These are phyloP conservation scores for Harpalus rubripes DNA, from an alignment of 2,888 invertebrate genomes.

Conservation along the genomic window DNA sequence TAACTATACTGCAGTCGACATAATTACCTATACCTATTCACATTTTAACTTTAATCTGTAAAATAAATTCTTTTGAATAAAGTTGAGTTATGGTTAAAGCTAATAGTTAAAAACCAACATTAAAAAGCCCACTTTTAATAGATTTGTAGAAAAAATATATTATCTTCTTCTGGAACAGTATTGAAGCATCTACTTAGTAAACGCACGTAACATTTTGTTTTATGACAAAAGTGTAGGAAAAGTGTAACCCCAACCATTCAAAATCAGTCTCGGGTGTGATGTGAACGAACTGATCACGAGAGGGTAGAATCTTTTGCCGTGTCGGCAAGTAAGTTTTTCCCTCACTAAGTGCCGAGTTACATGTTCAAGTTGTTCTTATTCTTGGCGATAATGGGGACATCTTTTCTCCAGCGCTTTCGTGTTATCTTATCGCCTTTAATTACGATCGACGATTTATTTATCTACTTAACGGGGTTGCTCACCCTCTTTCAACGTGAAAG, in stretches of 20 bases:
- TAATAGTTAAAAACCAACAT: no score
- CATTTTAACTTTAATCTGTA: no score
- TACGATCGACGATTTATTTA: constrained; percentile 54
- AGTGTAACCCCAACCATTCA: not conserved
- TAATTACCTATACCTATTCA: no score
- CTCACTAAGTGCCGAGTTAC: not conserved
- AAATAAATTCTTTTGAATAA: no score
- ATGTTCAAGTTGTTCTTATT: not conserved
- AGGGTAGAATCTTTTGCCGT: not conserved
- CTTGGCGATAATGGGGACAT: constrained; percentile 39
- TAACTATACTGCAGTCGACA: no score
- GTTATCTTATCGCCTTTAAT: constrained; percentile 53
- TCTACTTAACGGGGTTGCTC: constrained; percentile 21
- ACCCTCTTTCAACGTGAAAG: not conserved
- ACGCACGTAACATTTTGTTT: not conserved
- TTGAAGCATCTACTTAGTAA: not conserved
- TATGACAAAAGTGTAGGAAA: not conserved
- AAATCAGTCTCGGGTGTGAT: not conserved
- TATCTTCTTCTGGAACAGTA: not conserved
- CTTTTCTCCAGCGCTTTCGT: constrained; percentile 4
- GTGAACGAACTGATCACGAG: constrained; percentile 13
- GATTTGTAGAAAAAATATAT: no score
- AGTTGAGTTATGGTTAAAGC: no score
- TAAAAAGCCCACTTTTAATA: no score
- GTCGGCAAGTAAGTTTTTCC: constrained; percentile 7